Conservation (phyloP, 2,797 vertebrate genomes). For the Sylvilagus floridanus region DNA sequence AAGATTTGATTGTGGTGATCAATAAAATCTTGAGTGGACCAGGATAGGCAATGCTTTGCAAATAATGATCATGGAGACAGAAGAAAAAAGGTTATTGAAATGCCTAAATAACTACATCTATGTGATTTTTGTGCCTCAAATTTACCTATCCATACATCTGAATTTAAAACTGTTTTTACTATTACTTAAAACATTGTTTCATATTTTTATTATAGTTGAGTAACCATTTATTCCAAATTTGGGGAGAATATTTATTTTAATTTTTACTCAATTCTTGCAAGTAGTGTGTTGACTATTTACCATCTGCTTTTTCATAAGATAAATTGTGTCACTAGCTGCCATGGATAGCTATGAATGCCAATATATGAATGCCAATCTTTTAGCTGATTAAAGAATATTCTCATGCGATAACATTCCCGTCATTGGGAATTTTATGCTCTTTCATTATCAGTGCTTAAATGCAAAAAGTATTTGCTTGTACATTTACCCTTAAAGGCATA, state of each 20-base stretch:
- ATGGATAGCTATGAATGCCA: background rate
- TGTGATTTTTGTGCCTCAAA: background rate
- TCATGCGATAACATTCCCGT: conserved; percentile 7
- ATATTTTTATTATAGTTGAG: background rate
- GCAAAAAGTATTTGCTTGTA: background rate
- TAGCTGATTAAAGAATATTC: conserved; percentile 48
- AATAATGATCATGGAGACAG: background rate
- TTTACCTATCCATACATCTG: conserved; percentile 4
- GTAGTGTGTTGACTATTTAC: conserved; percentile 7
- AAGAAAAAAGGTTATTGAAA: background rate
- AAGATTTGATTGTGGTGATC: conserved; percentile 8
- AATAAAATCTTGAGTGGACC: background rate
- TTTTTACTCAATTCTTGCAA: conserved; percentile 39
- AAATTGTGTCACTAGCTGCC: conserved; percentile 5
- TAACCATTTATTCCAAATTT: conserved; percentile 12
- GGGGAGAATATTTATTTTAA: conserved; percentile 11
- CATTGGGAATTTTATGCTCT: background rate
- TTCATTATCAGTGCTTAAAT: background rate
- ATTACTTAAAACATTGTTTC: background rate
- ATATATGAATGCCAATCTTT: background rate
- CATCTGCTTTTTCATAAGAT: background rate
- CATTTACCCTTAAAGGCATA: background rate
- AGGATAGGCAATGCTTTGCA: background rate
- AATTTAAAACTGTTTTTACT: conserved; percentile 12
- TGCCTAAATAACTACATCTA: background rate